Evolutionary conservation across 1,140 invertebrate species (phyloP), one percentile per base, ranked within the genome.

Genomic region (Lineus longissimus): DNA sequence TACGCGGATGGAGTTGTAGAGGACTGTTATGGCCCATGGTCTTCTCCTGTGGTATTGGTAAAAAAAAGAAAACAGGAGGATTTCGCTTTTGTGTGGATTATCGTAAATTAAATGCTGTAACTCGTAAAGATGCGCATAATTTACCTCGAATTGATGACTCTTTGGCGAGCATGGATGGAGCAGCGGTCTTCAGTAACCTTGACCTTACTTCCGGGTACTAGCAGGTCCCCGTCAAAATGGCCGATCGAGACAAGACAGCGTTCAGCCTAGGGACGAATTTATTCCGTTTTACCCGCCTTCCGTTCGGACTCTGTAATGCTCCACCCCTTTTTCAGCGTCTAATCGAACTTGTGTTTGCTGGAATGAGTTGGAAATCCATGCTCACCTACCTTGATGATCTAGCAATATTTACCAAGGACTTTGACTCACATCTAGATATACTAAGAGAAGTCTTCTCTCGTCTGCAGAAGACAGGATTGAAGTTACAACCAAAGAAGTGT

Each of bases 91-190:
- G 75, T 63, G 63, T 85, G 0, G 83, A 87, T 70, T 86, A 75
- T 67, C 55, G 84, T 31, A 47, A 59, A 25, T 43, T 87, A 19
- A 86, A 86, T 66, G 13, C 19, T 59, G 70, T 58, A 0, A 85
- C 78, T 0, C 71, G 76, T 0, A 69, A 73, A 41, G 84, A 86
- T 69, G 72, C 64, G 43, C 87, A 82, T 69, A 84, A 85, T 70
- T 62, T 87, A 4, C 85, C 83, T 0, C 55, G 73, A 0, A 84
- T 86, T 36, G 78, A 84, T n/a, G 82, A 84, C 13, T 68, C 70
- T 6, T 60, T 87, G 0, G 62, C 75, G 15, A 63, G 43, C 9
- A 63, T 86, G 0, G 71, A 69, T 9, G 76, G 62, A 19, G 73
- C 79, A 30, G 86, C 84, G 63, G 72, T 75, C 0, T 72, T 73